Base-by-base conservation (phyloP, 2,797 vertebrate genomes). In the Staurois parvus region DNA sequence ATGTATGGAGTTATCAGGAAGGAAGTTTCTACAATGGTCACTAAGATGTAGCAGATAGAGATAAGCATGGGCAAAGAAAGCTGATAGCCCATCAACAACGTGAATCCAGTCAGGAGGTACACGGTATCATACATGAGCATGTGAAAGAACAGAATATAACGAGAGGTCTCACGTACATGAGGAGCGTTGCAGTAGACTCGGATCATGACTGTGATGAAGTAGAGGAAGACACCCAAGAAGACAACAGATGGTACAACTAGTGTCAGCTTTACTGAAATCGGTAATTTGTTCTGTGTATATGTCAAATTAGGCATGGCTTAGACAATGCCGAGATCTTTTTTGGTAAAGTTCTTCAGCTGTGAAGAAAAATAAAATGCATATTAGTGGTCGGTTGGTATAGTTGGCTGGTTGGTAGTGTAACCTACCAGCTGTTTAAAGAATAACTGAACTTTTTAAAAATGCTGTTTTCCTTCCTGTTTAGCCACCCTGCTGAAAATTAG, bases 71-170 rank as follows among this genome's bases (percentile, higher is more conserved):
- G 83, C 10, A 94, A 74, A 2, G 40, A 56, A 32, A 76, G 87
- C 83, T 93, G 1, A 92, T 80, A 24, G 93, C 87, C 83, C 94
- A 95, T 76, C 94, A 93, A 69, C 92, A 78, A 29, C 94, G 91
- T 24, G 93, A 94, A 42, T 19, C 26, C 45, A 81, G 90, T 82
- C 6, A 93, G 24, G 26, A 95, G 84, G 83, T 93, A 93, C 1
- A 95, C 26, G 0, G 93, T 92, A 91, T 96, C 95, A 15, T 93
- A 95, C 76, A 94, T 88, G 79, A 96, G 88, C 94, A 95, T 94
- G 89, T 90, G 92, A 75, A 90, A 88, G 76, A 95, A 96, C 72
- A 96, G 90, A 78, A 94, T 86, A 76, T 96, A 95, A 12, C 94
- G 94, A 0, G 93, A 84, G 5, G 87, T 93, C 56, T 95, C 93